phyloP scores from a whole-genome alignment of 2,113 vertebrate species.

The Phyllopteryx taeniolatus region DNA sequence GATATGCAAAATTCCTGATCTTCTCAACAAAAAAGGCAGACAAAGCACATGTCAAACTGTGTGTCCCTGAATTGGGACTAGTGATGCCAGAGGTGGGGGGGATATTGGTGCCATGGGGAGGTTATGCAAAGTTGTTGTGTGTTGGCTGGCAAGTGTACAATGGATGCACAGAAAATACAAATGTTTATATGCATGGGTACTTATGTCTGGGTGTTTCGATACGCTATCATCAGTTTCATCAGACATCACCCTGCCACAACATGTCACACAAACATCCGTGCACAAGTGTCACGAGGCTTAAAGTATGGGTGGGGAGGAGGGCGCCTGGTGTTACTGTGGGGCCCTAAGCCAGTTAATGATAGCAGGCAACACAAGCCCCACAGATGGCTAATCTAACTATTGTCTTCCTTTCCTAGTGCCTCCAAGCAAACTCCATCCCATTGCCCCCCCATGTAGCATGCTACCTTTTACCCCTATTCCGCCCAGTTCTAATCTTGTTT shows the following conservation, averaged over 20 bases:
- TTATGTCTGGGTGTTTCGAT: constrained; percentile 29
- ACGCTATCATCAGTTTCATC: constrained; percentile 42
- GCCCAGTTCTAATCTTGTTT: constrained; percentile 75
- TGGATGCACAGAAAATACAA: constrained; percentile 44
- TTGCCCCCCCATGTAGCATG: constrained; percentile 60
- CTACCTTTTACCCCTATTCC: constrained; percentile 71
- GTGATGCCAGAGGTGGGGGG: constrained; percentile 15
- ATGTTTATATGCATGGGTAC: constrained; percentile 25
- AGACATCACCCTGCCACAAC: constrained; percentile 29
- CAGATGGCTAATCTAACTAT: constrained; percentile 81
- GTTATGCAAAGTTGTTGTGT: constrained; percentile 25
- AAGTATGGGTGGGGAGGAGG: constrained; percentile 38
- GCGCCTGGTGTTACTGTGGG: constrained; percentile 57
- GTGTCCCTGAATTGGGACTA: constrained; percentile 40
- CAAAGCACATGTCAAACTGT: constrained; percentile 69
- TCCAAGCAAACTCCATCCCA: constrained; percentile 54
- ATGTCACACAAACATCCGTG: constrained; percentile 10
- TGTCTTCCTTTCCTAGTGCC: constrained; percentile 63
- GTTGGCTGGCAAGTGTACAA: constrained; percentile 17
- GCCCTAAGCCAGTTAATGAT: constrained; percentile 73
- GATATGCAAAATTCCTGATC: constrained; percentile 65
- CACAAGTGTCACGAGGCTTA: constrained; percentile 37
- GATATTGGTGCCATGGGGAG: constrained; percentile 19
- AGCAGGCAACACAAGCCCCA: constrained; percentile 67
- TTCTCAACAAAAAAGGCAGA: constrained; percentile 45